Percentiles rank a stretch among this genome's conserved stretches.
Evolutionary conservation across 2,888 invertebrate species (phyloP).

Genomic region (Orgyia antiqua): DNA sequence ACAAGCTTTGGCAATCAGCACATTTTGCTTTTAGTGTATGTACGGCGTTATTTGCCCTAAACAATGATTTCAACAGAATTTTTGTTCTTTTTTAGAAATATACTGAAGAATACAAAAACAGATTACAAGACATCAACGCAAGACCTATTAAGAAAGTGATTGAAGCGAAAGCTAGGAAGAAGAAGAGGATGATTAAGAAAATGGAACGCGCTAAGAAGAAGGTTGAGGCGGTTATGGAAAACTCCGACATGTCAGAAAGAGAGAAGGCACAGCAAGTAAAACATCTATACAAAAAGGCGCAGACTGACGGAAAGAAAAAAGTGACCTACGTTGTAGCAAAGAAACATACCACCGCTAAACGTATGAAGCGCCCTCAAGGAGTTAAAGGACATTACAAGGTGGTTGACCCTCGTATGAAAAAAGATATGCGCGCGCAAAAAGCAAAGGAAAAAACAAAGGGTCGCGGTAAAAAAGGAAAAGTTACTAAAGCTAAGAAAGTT

Average conservation of each 20-base stretch:
- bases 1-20: too few relatives aligned
- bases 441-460: slow-evolving; percentile 79
- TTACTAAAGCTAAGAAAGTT: slow-evolving; percentile 26
- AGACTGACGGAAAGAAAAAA: slow-evolving; percentile 90
- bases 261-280: slow-evolving; percentile 97
- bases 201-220: slow-evolving; percentile 97
- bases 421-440: slow-evolving; percentile 87
- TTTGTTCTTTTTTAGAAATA: slow-evolving; percentile 78
- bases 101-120: slow-evolving; percentile 90
- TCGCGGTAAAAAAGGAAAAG: slow-evolving; percentile 58
- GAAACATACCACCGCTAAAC: slow-evolving; percentile 87
- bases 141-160: slow-evolving; percentile 98
- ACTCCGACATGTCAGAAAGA: slow-evolving; percentile 90
- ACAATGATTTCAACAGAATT: too few relatives aligned
- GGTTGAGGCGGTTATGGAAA: slow-evolving; percentile 95
- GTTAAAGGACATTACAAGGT: slow-evolving; percentile 95
- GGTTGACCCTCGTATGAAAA: slow-evolving; percentile 98
- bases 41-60: too few relatives aligned
- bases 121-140: slow-evolving; percentile 91
- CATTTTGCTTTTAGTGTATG: too few relatives aligned
- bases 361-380: slow-evolving; percentile 88
- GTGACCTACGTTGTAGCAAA: slow-evolving; percentile 96
- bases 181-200: slow-evolving; percentile 90
- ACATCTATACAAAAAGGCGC: slow-evolving; percentile 94
- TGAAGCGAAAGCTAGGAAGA: slow-evolving; percentile 98